Conservation (phyloP, 2,797 vertebrate genomes). For the Dromococcyx pavoninus region DNA sequence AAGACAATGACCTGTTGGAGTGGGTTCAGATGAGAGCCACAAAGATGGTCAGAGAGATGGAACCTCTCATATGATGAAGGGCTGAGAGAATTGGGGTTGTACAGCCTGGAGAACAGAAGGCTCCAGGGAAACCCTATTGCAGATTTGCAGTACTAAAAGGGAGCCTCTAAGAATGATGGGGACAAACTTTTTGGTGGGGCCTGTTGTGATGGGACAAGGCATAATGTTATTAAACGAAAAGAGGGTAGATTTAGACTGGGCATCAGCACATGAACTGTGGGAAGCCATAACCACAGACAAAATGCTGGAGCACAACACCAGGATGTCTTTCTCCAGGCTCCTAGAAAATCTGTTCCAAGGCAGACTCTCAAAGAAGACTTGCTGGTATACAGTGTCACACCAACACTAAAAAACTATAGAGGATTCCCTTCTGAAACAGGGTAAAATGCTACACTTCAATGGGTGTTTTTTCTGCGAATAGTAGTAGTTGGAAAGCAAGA, state of each 20-base stretch:
- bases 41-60: too few species aligned
- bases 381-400: neutral
- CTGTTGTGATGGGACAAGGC: too few species aligned
- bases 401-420: neutral
- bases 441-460: neutral
- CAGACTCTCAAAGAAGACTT: neutral
- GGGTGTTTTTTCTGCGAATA: neutral
- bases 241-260: neutral
- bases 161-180: too few species aligned
- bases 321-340: neutral
- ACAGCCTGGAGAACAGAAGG: too few species aligned
- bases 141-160: too few species aligned
- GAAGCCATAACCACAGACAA: neutral
- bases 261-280: neutral
- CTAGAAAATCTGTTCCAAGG: neutral
- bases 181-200: too few species aligned
- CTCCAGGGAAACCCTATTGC: too few species aligned
- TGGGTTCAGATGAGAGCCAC: too few species aligned
- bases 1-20: too few species aligned
- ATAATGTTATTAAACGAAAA: too few species aligned
- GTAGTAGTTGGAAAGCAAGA: neutral
- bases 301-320: rapidly evolving
- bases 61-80: too few species aligned
- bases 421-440: neutral
- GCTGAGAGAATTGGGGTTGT: too few species aligned